Evolutionary conservation across 2,113 vertebrate genomes (phyloP).

Genomic region (Erythrocercus mccallii): DNA sequence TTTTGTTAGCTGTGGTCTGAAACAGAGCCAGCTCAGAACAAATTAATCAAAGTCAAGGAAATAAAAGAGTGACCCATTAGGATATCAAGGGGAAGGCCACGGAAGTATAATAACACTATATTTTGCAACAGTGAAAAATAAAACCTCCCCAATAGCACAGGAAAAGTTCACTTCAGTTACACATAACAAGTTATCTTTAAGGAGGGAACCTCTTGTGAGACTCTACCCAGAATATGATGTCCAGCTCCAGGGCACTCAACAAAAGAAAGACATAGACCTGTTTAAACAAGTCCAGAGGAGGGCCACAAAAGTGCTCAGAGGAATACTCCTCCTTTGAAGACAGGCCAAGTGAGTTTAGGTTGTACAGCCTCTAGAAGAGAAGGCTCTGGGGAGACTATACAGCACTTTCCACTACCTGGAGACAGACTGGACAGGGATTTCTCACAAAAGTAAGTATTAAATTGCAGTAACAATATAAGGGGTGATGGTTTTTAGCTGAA

Average conservation of each 20-base stretch:
- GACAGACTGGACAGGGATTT: background rate
- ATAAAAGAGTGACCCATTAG: background rate
- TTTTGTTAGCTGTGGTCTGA: background rate
- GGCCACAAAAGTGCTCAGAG: background rate
- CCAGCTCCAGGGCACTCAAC: fast-evolving
- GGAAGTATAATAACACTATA: background rate
- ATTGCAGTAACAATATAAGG: background rate
- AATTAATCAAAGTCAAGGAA: background rate
- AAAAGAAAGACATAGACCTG: background rate
- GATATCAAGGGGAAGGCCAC: background rate
- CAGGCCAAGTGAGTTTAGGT: background rate
- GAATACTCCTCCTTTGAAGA: background rate
- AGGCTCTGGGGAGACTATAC: background rate
- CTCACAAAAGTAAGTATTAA: background rate
- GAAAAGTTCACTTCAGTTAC: background rate
- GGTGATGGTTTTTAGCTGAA: background rate
- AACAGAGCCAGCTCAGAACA: background rate
- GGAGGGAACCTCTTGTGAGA: background rate
- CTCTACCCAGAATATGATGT: background rate
- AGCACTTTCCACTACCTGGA: background rate
- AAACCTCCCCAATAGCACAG: background rate
- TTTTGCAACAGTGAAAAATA: background rate
- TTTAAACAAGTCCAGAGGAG: background rate
- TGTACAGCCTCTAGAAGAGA: background rate
- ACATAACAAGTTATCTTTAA: background rate